Base-by-base conservation (phyloP, 2,113 vertebrate species). In the Rousettus leschenaultii region DNA sequence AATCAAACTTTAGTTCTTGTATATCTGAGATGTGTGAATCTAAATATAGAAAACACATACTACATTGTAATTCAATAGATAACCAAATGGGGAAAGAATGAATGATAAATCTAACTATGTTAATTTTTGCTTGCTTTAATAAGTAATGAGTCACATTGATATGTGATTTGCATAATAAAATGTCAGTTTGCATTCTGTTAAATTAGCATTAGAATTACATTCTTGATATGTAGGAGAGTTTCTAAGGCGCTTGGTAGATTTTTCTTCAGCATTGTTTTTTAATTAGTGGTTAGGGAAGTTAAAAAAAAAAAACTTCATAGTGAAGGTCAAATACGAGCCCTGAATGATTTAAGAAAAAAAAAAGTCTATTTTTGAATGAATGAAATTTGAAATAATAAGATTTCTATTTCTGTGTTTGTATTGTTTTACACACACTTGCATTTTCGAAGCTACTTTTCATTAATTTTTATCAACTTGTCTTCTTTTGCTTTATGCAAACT, bases 91-190 rank as follows among this genome's bases (percentile, higher is more conserved):
- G 90, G 35, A 59, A 88, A 66, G 13, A 61, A 16, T n/a, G 24
- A 80, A 26, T 65, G 80, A 53, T 28, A 94, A 78, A 63, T 95
- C 84, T 92, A 95, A 89, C 35, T 22, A 86, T 45, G 53, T 38
- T 26, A 85, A 94, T 7, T 28, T 26, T 75, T 89, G 48, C 43
- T 96, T 95, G 51, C 38, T 96, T 95, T 89, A 86, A 93, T 93
- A 93, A 96, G 40, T 78, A 89, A 65, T 38, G 93, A 94, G 84
- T 80, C 89, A 73, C 6, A 53, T 45, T 93, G 61, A 57, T 79
- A 18, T 28, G 21, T 35, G n/a, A 87, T 95, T 82, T 84, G 30
- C 21, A 92, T 75, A 92, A 71, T 57, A 89, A 61, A 93, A 73
- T 2, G 4, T 5, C 24, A 59, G 18, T 63, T 65, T 95, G 61